Base-by-base conservation (phyloP, 2,113 vertebrate genomes). In the Sebastes schlegelii region DNA sequence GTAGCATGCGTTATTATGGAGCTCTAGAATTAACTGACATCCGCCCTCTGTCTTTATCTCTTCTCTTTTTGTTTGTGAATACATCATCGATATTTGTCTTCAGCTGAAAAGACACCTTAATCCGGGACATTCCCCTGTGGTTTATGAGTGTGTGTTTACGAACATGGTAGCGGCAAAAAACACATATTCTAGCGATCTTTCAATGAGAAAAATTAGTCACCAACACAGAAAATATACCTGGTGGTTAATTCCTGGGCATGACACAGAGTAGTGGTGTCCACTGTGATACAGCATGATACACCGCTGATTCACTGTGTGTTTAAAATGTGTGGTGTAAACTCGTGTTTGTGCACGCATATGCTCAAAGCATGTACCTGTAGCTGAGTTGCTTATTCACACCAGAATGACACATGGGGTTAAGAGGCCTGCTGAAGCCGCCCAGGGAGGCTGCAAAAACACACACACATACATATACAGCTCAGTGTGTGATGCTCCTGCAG, bases 341-440 rank as follows among this genome's bases (percentile, higher is more conserved):
- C 3, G 73, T 87, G 85, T 71, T 74, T 82, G 79, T 58, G 51
- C 45, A n/a, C 46, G 74, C 74, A 21, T 75, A 57, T 80, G 49
- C 58, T 78, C 52, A 40, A 42, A 58, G 62, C 83, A 34, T 34
- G 76, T 74, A 88, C 86, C 74, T 86, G 82, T 34, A 67, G 49
- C 89, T 23, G 71, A 89, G 54, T 75, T 61, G 82, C 77, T 80
- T 83, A 61, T 79, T 84, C 85, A 85, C 72, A 74, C 23, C 70
- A 60, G 80, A 72, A 23, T 92, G 93, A 93, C 91, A 79, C 89
- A 88, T 68, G 63, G 72, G 74, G 62, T 85, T 89, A 87, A 87
- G 77, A 80, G 62, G 85, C 45, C 72, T 58, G 58, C 79, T 42
- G 60, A 17, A 42, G 60, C 60, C 8, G 26, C 34, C 34, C 60